Base-by-base conservation (phyloP, 2,888 invertebrate genomes). In the Drosophila mimica region DNA sequence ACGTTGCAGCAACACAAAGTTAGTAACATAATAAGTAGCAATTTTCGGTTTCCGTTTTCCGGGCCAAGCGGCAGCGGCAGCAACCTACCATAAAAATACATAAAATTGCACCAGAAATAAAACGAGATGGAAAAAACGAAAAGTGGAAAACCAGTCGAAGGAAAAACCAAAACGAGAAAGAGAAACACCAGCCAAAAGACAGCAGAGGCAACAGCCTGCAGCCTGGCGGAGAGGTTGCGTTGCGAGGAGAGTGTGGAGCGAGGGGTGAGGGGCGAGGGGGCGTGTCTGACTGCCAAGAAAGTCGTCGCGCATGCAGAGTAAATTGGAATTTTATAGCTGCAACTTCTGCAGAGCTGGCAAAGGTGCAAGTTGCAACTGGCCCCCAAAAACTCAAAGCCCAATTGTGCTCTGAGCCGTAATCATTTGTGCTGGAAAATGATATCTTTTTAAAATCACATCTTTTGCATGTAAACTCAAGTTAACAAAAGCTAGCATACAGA, bases 21-120 rank as follows among this genome's bases (percentile, higher is more conserved):
- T 88, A 82, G 88, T 88, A 88, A 88, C 89, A 88, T 88, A 88
- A 88, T 88, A 88, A 88, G 89, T 88, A 88, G 87, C 87, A 88
- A 88, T 88, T 88, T 88, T 88, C 83, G 87, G 87, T 88, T 88
- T 88, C 87, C 89, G 89, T 85, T 87, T 87, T 88, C 87, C 87
- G 87, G 88, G 78, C 75, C 87, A 81, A 88, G 82, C 85, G 72
- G 82, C 84, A 77, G 68, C 49, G 80, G 78, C 82, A 65, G 88
- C 86, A 85, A 85, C 86, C 83, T 85, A 85, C 88, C 85, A 85
- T 86, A 86, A 86, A 86, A 86, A 88, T 86, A 86, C 88, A 88
- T 86, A 88, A 86, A 86, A 86, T 79, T 88, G 84, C 81, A 76
- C 81, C 82, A 75, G 74, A 79, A 75, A 79, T 65, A 63, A 69